Percentiles rank a stretch among this genome's conserved stretches.
Evolutionary conservation across 2,888 invertebrate species (phyloP).

Genomic region (Aporophyla lueneburgensis): DNA sequence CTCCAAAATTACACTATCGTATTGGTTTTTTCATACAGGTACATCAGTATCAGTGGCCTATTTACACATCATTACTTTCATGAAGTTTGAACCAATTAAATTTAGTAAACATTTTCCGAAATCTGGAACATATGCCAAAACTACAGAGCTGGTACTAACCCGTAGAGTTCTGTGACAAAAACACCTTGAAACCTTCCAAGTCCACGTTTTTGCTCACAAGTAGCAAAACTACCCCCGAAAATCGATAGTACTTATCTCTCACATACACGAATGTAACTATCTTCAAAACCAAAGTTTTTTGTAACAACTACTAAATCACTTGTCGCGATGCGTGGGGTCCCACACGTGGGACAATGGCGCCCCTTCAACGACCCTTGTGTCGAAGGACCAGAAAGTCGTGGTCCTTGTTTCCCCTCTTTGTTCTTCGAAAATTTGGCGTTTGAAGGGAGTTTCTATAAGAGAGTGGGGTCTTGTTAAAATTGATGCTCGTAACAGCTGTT

Average conservation of each 20-base stretch:
- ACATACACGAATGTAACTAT: constrained; percentile 51
- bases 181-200: neutral
- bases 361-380: constrained; percentile 77
- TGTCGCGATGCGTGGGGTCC: constrained; percentile 88
- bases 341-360: constrained; percentile 84
- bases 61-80: neutral
- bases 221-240: constrained; percentile 43
- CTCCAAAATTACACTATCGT: no score
- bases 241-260: constrained; percentile 65
- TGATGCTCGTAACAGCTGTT: constrained; percentile 82
- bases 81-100: neutral
- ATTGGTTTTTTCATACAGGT: no score
- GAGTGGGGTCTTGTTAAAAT: constrained; percentile 68
- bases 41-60: neutral
- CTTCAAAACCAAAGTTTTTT: constrained; percentile 73
- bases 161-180: neutral
- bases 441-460: constrained; percentile 23
- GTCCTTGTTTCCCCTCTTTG: constrained; percentile 61
- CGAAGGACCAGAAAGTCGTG: constrained; percentile 65
- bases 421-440: constrained; percentile 51
- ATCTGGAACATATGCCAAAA: neutral
- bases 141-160: neutral
- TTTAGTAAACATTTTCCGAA: neutral
- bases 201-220: constrained; percentile 31
- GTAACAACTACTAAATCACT: constrained; percentile 87